Conservation (phyloP, 2,888 invertebrate genomes). For the Harpalus rubripes region DNA sequence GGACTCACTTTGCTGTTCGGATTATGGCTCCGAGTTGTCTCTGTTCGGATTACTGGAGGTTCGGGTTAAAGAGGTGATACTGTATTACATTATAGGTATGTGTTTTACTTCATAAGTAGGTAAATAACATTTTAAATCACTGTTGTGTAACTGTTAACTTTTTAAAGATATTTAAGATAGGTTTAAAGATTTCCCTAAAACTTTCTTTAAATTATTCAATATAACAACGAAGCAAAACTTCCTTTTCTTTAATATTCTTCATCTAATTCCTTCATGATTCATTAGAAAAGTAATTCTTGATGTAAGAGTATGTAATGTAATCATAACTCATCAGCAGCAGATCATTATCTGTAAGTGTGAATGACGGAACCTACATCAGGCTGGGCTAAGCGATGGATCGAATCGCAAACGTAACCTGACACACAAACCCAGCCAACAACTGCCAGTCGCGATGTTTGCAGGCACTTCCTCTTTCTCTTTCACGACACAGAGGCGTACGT, state of each 20-base stretch:
- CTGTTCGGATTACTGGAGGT: too few relatives aligned
- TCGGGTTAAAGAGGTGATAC: too few relatives aligned
- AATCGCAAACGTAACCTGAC: constrained; percentile 34
- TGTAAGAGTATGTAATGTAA: neutral
- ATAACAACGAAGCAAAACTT: neutral
- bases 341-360: neutral
- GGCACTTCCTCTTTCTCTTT: constrained; percentile 28
- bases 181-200: too few relatives aligned
- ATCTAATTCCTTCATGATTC: neutral
- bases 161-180: too few relatives aligned
- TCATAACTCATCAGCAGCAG: constrained; percentile 1
- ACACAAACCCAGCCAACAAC: constrained; percentile 22
- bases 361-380: constrained; percentile 18
- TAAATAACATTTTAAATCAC: too few relatives aligned
- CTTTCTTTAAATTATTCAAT: too few relatives aligned
- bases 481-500: constrained; percentile 8
- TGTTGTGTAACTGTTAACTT: too few relatives aligned
- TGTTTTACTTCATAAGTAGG: too few relatives aligned
- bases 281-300: neutral
- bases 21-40: too few relatives aligned
- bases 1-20: too few relatives aligned
- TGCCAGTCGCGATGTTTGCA: constrained; percentile 4
- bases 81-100: too few relatives aligned
- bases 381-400: constrained; percentile 19
- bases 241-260: neutral